Base-by-base conservation (phyloP, 2,797 vertebrate species). In the Tapirus indicus region DNA sequence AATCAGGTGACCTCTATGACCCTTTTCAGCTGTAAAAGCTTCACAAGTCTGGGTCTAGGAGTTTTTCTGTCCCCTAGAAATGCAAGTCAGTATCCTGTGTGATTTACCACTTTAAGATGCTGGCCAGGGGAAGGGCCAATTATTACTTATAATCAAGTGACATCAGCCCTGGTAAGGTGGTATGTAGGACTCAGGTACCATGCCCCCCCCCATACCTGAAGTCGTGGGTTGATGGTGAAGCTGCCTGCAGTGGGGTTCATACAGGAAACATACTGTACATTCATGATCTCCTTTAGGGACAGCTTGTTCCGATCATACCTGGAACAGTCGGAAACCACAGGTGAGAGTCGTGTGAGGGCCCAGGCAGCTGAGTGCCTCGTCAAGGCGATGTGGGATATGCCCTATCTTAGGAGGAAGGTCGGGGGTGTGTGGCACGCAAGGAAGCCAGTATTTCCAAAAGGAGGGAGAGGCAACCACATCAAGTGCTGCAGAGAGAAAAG, bases 271-370 rank as follows among this genome's bases (percentile, higher is more conserved):
- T 99, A 99, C 94, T 99, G 99, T 92, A 99, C 99, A 0, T 99
- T 99, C 97, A 98, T 99, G 98, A 99, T 98, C 98, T 99, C 99
- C 98, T 99, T 99, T 98, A 99, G 98, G 5, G 99, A 98, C 97
- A 99, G 98, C 98, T 99, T 99, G 98, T 98, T 99, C 96, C 99
- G 99, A 98, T 99, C 99, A 13, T 99, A 99, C 99, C 99, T 99
- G 97, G 58, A 66, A 89, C 1, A 94, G 64, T 68, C 8, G 86
- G 88, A 96, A 69, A 69, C 3, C 38, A 49, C 20, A n/a, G 23
- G 23, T 62, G 52, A 97, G 47, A 62, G 17, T 0, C 27, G 41
- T 64, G 35, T 49, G 54, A 94, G 23, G 25, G 7, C 10, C 6
- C 17, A 92, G 38, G 27, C 5, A 88, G 11, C 5, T 16, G 11